phyloP scores from a whole-genome alignment of 2,888 invertebrate genomes.

The Epirrita christyi region DNA sequence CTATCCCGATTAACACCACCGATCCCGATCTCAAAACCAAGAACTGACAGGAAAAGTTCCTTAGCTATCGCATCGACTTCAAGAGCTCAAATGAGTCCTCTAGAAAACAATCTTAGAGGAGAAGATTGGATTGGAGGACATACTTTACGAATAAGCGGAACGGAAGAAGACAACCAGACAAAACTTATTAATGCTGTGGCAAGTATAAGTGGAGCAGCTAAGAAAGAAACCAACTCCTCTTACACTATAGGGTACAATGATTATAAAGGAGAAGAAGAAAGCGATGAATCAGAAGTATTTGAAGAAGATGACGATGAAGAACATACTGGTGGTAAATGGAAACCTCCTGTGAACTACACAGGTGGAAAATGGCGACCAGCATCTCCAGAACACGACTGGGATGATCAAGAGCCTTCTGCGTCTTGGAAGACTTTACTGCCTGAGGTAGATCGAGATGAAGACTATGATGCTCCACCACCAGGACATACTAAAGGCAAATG shows the following conservation, averaged over 20 bases:
- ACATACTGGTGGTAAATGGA: conserved; percentile 90
- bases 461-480: conserved; percentile 86
- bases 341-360: conserved; percentile 84
- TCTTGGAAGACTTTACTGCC: conserved; percentile 86
- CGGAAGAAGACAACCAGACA: conserved; percentile 85
- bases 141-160: conserved; percentile 80
- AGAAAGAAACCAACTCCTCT: conserved; percentile 78
- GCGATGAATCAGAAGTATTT: conserved; percentile 84
- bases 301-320: conserved; percentile 85
- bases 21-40: conserved; percentile 65
- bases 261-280: conserved; percentile 74
- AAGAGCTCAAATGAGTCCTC: conserved; percentile 68
- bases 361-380: conserved; percentile 79
- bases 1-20: conserved; percentile 79
- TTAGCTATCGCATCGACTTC: conserved; percentile 65
- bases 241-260: conserved; percentile 71
- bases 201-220: conserved; percentile 83
- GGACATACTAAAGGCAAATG: conserved; percentile 92
- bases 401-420: conserved; percentile 83
- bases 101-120: conserved; percentile 77
- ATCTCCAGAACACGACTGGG: conserved; percentile 84
- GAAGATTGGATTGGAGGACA: conserved; percentile 87
- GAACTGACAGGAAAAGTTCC: conserved; percentile 58
- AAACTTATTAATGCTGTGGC: conserved; percentile 87
- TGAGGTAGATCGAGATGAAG: conserved; percentile 73